These are phyloP conservation scores for Cotesia vestalis DNA, from an alignment of 1,140 invertebrate genomes.

Conservation along the genomic window DNA sequence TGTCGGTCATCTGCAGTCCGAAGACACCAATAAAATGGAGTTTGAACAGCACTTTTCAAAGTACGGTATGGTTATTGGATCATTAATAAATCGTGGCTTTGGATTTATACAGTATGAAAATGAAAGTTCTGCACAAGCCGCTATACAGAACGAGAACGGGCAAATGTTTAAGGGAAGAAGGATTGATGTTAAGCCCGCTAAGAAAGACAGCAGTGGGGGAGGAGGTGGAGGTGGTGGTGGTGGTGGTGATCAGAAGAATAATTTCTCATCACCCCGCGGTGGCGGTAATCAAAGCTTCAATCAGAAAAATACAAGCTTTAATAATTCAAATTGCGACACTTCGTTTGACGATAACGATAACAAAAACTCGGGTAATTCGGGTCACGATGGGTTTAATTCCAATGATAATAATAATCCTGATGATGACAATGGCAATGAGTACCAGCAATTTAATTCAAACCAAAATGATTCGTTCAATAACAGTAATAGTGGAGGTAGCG, in stretches of 20 bases:
- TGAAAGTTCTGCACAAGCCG: slow-evolving; percentile 76
- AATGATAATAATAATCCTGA: slow-evolving; percentile 38
- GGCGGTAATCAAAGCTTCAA: slow-evolving; percentile 42
- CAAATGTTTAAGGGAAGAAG: slow-evolving; percentile 75
- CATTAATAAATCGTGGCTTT: slow-evolving; percentile 79
- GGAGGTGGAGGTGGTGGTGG: slow-evolving; percentile 36
- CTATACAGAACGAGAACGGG: slow-evolving; percentile 76
- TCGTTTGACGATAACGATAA: not conserved
- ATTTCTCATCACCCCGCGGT: slow-evolving; percentile 4
- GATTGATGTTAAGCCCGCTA: slow-evolving; percentile 69
- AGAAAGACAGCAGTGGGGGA: slow-evolving; percentile 55
- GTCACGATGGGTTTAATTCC: slow-evolving; percentile 42
- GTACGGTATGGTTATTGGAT: slow-evolving; percentile 77
- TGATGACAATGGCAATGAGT: slow-evolving; percentile 20
- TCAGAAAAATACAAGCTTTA: slow-evolving; percentile 49
- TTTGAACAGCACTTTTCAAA: slow-evolving; percentile 78
- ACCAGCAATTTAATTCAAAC: slow-evolving; percentile 45
- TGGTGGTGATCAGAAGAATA: slow-evolving; percentile 22
- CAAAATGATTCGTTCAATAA: slow-evolving; percentile 46
- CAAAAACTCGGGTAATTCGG: not conserved
- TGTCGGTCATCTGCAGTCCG: slow-evolving; percentile 75
- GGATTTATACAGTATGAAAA: slow-evolving; percentile 86
- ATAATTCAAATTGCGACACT: slow-evolving; percentile 41
- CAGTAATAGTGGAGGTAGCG: slow-evolving; percentile 45
- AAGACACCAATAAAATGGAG: slow-evolving; percentile 72